Conservation (phyloP, 2,888 invertebrate species). For the Didymodactylos carnosus region DNA sequence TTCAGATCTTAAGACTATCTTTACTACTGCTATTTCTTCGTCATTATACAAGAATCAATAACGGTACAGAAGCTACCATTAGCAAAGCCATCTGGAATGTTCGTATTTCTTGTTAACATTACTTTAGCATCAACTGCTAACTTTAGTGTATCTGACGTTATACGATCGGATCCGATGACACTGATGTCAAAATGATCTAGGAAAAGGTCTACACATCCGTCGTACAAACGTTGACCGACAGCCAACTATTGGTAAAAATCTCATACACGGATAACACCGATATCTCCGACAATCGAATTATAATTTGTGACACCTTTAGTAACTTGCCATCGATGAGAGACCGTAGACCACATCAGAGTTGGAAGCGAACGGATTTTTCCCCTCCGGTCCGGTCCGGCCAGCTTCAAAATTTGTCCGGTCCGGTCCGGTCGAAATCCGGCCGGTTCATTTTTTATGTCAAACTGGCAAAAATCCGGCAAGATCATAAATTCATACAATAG, state of each 20-base stretch:
- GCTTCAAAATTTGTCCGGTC: not conserved
- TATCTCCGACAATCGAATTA: too few species aligned
- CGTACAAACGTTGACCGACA: too few species aligned
- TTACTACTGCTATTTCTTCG: conserved; percentile 59
- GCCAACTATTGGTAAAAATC: too few species aligned
- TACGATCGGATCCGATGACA: too few species aligned
- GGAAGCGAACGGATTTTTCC: not conserved
- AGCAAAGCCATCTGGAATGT: not conserved
- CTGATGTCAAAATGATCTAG: too few species aligned
- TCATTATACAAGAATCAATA: conserved; percentile 44
- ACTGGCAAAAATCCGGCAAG: not conserved
- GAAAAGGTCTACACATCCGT: too few species aligned
- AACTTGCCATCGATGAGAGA: too few species aligned
- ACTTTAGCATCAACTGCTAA: not conserved
- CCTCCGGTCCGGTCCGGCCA: too few species aligned
- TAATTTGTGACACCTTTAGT: too few species aligned
- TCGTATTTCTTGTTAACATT: not conserved
- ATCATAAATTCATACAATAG: not conserved
- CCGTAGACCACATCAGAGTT: too few species aligned
- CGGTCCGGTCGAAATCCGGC: not conserved
- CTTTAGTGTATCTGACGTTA: too few species aligned
- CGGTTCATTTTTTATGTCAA: not conserved
- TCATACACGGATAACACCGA: too few species aligned
- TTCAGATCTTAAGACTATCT: not conserved
- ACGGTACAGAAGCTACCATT: not conserved